These are phyloP conservation scores for Proteles cristata DNA, from an alignment of 2,113 vertebrate genomes.

Conservation along the genomic window DNA sequence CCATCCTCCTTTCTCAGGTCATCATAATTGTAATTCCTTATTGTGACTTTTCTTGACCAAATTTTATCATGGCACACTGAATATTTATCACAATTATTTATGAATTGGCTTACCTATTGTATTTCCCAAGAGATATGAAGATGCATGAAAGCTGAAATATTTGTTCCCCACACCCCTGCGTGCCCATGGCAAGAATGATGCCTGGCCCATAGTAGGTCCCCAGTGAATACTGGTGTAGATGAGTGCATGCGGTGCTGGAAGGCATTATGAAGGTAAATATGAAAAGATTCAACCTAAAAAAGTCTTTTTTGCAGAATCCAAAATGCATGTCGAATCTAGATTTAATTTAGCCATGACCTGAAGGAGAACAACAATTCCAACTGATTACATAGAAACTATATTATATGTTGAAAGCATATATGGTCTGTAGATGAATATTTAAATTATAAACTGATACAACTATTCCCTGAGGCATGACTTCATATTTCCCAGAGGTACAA, in stretches of 20 bases:
- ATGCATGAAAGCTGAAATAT: background rate
- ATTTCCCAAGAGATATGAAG: background rate
- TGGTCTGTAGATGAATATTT: slow-evolving; percentile 15
- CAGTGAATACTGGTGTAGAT: background rate
- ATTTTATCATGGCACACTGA: background rate
- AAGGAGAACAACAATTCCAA: background rate
- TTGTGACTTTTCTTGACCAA: background rate
- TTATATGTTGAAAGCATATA: background rate
- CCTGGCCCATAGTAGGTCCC: background rate
- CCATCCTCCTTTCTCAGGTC: background rate
- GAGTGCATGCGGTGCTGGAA: background rate
- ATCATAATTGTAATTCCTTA: background rate
- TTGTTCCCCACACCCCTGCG: background rate
- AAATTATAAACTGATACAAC: background rate
- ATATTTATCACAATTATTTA: background rate
- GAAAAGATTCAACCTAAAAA: background rate
- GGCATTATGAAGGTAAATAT: background rate
- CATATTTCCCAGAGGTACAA: slow-evolving; percentile 36
- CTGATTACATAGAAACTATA: background rate
- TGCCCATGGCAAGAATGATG: background rate
- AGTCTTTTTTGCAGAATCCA: background rate
- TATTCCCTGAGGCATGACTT: slow-evolving; percentile 17
- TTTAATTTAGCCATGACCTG: background rate
- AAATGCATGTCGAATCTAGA: slow-evolving; percentile 24
- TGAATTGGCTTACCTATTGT: background rate